Base-by-base conservation (phyloP, 2,113 vertebrate species). In the Pleuronectes platessa region DNA sequence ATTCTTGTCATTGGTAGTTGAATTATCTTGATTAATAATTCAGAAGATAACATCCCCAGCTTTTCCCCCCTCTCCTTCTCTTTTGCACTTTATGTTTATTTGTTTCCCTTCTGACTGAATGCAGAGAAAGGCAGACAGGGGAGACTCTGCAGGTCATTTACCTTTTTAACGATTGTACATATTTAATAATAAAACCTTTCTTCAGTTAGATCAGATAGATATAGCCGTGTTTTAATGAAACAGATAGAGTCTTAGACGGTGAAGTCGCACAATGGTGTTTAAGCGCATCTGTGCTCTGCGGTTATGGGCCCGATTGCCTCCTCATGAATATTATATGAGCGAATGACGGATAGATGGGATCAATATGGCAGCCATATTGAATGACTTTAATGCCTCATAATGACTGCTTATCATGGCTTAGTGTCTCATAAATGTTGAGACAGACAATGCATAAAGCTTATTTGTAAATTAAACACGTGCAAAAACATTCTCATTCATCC, bases 21-120 rank as follows among this genome's bases (percentile, higher is more conserved):
- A 84, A 88, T 90, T 90, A 84, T 84, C 74, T 86, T 81, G 74
- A 88, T 91, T 87, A 91, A 93, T 92, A 90, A 93, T 91, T 90
- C 79, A 91, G 78, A 73, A 83, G 76, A 80, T 82, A 87, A 74
- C 56, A 78, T 78, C 37, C 47, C 12, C 21, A 55, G 27, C 42
- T 74, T 59, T 8, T 1, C 3, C 3, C 26, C 58, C 15, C 15
- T 61, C 24, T 37, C 67, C 74, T 66, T 82, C 40, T 68, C 24
- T 74, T 77, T 75, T 66, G 56, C 66, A 61, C n/a, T 55, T 12
- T 27, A 47, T 47, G n/a, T 62, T 83, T 2, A 9, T 58, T 75
- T 69, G 2, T 40, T 12, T 1, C 10, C 10, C 24, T 11, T 11
- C n/a, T 11, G 11, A 78, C 53, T 66, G 12, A 71, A 54, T 58